These are phyloP conservation scores for Catalaphyllia jardinei DNA, from an alignment of 64 coral and sea anemone genomes.

Conservation along the genomic window DNA sequence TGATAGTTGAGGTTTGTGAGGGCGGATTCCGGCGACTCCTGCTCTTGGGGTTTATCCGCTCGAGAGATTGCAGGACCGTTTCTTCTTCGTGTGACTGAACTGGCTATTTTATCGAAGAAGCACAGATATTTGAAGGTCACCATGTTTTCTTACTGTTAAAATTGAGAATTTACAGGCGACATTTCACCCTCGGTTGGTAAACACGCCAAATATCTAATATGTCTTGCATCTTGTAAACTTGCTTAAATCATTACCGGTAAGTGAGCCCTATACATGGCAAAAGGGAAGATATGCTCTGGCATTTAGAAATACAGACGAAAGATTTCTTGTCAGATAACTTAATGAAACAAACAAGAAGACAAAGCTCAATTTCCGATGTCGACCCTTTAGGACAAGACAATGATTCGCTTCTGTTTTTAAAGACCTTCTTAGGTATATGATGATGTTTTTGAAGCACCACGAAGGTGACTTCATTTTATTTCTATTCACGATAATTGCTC, in stretches of 20 bases:
- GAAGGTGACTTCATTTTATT: background rate
- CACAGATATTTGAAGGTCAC: background rate
- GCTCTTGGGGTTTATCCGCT: background rate
- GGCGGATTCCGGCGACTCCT: background rate
- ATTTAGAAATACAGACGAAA: slow-evolving; percentile 3
- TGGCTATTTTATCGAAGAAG: background rate
- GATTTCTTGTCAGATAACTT: slow-evolving; percentile 47
- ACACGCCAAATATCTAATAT: background rate
- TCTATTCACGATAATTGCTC: slow-evolving; percentile 14
- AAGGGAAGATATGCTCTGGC: background rate
- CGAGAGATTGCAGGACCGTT: background rate
- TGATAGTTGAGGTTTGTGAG: background rate
- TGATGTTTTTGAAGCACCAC: background rate
- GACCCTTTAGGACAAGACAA: background rate
- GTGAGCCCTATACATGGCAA: background rate
- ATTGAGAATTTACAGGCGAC: background rate
- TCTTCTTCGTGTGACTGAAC: background rate
- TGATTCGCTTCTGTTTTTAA: too few relatives aligned
- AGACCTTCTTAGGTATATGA: background rate
- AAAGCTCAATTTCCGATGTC: slow-evolving; percentile 7
- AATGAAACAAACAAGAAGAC: background rate
- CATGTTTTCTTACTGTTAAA: background rate
- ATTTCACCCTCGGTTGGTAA: background rate
- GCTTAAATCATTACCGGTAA: background rate
- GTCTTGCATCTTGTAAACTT: slow-evolving; percentile 7